Percentiles rank a stretch among this genome's conserved stretches.
Evolutionary conservation across 2,797 vertebrate species (phyloP).

Genomic region (Jordanella pulchra): DNA sequence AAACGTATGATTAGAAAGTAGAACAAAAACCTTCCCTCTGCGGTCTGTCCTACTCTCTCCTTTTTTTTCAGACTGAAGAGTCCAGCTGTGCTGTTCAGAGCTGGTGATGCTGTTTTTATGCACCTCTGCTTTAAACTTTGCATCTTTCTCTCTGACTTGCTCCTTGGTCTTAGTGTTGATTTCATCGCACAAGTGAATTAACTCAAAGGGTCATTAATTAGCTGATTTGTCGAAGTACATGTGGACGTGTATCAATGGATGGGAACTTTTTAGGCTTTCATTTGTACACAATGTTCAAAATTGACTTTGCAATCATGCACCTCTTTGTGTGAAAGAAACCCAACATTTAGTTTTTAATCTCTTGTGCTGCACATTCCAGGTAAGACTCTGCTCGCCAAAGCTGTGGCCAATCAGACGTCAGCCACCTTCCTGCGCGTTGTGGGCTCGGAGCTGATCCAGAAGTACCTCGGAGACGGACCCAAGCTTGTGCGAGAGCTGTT

Average conservation of each 20-base stretch:
- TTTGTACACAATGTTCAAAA: too few relatives aligned
- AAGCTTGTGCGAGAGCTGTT: constrained; percentile 95
- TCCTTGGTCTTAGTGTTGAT: not conserved
- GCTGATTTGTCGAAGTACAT: too few relatives aligned
- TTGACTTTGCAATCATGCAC: too few relatives aligned
- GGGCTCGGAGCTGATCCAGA: constrained; percentile 96
- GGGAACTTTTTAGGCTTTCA: too few relatives aligned
- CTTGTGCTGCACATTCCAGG: constrained; percentile 72
- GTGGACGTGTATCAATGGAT: too few relatives aligned
- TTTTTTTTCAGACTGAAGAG: not conserved
- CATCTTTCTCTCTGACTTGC: too few relatives aligned
- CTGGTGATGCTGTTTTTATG: not conserved
- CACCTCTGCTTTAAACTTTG: not conserved
- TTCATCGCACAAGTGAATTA: too few relatives aligned
- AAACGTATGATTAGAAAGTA: too few relatives aligned
- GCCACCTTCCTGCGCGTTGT: constrained; percentile 95
- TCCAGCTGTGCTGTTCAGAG: not conserved
- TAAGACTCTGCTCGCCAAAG: constrained; percentile 95
- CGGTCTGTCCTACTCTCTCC: not conserved
- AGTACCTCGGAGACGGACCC: constrained; percentile 93
- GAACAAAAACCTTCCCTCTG: too few relatives aligned
- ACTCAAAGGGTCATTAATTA: too few relatives aligned
- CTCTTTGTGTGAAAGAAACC: too few relatives aligned
- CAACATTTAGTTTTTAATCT: not conserved
- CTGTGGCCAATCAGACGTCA: constrained; percentile 97